Conservation (phyloP, 2,113 vertebrate species). For the Daubentonia madagascariensis region DNA sequence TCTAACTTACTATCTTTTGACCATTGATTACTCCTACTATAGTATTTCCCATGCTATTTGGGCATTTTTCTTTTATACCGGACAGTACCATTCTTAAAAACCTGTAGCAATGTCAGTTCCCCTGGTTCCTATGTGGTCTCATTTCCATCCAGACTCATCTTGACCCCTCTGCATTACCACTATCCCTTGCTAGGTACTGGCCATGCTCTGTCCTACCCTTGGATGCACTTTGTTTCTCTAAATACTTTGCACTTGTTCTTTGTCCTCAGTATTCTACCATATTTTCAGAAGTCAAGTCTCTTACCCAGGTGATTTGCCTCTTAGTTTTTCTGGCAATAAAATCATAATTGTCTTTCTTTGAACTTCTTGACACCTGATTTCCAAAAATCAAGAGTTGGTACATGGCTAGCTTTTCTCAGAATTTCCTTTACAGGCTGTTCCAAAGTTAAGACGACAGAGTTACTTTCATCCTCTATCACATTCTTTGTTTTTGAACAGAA, state of each 20-base stretch:
- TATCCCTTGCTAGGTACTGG: not conserved
- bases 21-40: not conserved
- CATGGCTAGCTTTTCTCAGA: not conserved
- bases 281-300: not conserved
- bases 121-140: rapidly evolving
- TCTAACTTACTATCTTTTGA: not conserved
- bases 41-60: not conserved
- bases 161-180: too few relatives aligned
- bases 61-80: not conserved
- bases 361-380: not conserved
- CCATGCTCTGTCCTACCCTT: not conserved
- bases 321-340: not conserved
- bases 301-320: not conserved
- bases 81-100: not conserved
- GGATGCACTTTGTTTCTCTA: not conserved
- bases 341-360: not conserved
- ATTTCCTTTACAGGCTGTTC: not conserved
- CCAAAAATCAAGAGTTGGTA: not conserved
- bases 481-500: not conserved
- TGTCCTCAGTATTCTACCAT: not conserved
- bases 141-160: too few relatives aligned
- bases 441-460: not conserved
- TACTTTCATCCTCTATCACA: not conserved
- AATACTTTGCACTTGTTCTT: not conserved
- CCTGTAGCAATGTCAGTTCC: not conserved